Conservation (phyloP, 1,140 invertebrate species). For the Saccostrea cuccullata region DNA sequence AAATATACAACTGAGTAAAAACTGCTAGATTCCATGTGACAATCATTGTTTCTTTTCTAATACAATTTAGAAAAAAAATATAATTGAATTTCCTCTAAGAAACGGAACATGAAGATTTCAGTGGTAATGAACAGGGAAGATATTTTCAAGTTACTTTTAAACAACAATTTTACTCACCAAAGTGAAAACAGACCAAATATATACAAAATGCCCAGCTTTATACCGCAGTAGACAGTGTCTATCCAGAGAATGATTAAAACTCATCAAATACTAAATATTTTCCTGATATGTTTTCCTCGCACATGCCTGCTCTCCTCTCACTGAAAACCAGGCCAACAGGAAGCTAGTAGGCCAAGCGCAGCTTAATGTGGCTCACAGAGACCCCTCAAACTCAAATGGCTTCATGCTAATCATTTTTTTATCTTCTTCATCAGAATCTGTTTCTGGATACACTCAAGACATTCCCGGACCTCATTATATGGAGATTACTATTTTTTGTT, state of each 20-base stretch:
- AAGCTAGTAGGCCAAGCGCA: neutral
- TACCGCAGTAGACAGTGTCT: neutral
- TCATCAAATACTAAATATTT: neutral
- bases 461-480: neutral
- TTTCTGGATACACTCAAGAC: neutral
- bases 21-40: neutral
- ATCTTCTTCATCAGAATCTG: neutral
- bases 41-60: neutral
- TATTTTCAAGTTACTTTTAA: neutral
- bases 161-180: neutral
- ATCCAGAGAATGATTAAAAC: neutral
- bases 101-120: neutral
- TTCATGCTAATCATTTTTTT: neutral
- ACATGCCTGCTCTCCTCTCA: constrained; percentile 1
- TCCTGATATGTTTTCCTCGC: neutral
- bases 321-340: neutral
- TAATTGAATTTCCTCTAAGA: neutral
- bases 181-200: neutral
- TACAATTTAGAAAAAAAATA: neutral
- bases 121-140: too few species aligned
- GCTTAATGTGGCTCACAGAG: neutral
- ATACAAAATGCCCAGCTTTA: neutral
- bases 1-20: neutral
- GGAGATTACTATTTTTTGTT: neutral
- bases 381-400: neutral